Evolutionary conservation across 2,113 vertebrate genomes (phyloP).

Genomic region (Calyptommatus sinebrachiatus): DNA sequence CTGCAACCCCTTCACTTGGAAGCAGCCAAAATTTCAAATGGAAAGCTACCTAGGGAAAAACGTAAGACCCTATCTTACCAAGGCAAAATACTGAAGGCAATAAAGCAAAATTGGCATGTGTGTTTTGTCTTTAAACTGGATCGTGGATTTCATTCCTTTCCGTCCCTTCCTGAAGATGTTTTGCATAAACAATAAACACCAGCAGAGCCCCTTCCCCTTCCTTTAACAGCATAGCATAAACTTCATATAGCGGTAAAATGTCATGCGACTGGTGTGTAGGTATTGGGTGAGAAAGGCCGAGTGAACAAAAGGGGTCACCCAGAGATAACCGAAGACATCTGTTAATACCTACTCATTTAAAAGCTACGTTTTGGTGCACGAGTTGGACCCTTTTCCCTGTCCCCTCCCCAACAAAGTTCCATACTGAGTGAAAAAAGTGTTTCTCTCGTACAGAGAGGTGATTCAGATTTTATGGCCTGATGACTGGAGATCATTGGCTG

Average conservation of each 20-base stretch:
- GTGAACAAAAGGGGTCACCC: slow-evolving; percentile 64
- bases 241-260: slow-evolving; percentile 71
- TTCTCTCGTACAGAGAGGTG: slow-evolving; percentile 62
- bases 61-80: slow-evolving; percentile 59
- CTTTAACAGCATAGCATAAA: slow-evolving; percentile 73
- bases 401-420: slow-evolving; percentile 71
- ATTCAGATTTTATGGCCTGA: slow-evolving; percentile 61
- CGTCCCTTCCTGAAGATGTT: slow-evolving; percentile 63
- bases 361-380: slow-evolving; percentile 78
- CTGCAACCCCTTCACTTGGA: slow-evolving; percentile 46
- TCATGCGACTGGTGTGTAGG: slow-evolving; percentile 77
- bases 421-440: slow-evolving; percentile 69
- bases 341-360: slow-evolving; percentile 66
- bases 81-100: slow-evolving; percentile 69
- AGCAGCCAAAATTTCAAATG: slow-evolving; percentile 52
- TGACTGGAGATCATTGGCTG: slow-evolving; percentile 69
- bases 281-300: slow-evolving; percentile 58
- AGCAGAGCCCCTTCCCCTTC: slow-evolving; percentile 73
- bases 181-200: slow-evolving; percentile 76
- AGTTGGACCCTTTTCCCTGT: slow-evolving; percentile 63
- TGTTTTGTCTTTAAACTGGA: slow-evolving; percentile 40
- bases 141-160: slow-evolving; percentile 57
- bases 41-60: slow-evolving; percentile 53
- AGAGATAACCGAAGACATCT: slow-evolving; percentile 80
- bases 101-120: slow-evolving; percentile 55